A percentile compares a stretch with the other conserved stretches of the same genome.
Conservation (phyloP, 2,888 invertebrate genomes). For the Aphodius granarius region DNA sequence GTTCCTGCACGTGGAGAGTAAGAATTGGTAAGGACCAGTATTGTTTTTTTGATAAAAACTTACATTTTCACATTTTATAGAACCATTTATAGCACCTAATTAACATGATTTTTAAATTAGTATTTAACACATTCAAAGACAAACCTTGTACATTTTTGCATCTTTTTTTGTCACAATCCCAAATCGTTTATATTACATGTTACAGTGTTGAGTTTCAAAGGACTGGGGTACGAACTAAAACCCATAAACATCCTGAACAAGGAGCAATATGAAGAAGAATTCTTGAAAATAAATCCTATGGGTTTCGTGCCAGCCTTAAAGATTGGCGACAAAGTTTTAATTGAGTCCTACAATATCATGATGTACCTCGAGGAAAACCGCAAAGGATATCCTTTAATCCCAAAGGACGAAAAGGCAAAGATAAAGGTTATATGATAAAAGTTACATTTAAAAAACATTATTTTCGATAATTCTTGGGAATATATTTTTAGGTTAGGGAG, state of each 20-base stretch:
- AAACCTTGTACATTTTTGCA: no score
- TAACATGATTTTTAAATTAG: no score
- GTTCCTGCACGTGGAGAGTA: slow-evolving; percentile 6
- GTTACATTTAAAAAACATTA: no score
- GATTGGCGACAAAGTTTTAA: slow-evolving; percentile 1
- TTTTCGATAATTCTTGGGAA: no score
- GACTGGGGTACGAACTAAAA: slow-evolving; percentile 3
- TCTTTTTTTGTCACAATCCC: no score
- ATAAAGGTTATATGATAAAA: slow-evolving; percentile 1
- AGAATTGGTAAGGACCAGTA: slow-evolving; percentile 4
- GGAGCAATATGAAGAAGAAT: slow-evolving; percentile 7
- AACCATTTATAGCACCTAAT: no score
- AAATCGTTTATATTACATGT: no score
- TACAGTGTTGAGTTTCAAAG: slow-evolving; percentile 4
- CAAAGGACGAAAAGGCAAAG: background rate
- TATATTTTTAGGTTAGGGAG: slow-evolving; percentile 4
- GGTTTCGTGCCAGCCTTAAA: slow-evolving; percentile 3
- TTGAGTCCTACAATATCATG: slow-evolving; percentile 7
- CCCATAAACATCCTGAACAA: background rate
- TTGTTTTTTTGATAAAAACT: no score
- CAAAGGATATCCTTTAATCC: slow-evolving; percentile 1
- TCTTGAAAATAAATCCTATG: slow-evolving; percentile 1
- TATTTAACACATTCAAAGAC: no score
- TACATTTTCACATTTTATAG: no score
- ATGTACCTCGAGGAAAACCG: slow-evolving; percentile 9